A percentile compares a stretch with the other conserved stretches of the same genome.
phyloP scores from a whole-genome alignment of 2,888 invertebrate genomes.

The Tholera decimalis region DNA sequence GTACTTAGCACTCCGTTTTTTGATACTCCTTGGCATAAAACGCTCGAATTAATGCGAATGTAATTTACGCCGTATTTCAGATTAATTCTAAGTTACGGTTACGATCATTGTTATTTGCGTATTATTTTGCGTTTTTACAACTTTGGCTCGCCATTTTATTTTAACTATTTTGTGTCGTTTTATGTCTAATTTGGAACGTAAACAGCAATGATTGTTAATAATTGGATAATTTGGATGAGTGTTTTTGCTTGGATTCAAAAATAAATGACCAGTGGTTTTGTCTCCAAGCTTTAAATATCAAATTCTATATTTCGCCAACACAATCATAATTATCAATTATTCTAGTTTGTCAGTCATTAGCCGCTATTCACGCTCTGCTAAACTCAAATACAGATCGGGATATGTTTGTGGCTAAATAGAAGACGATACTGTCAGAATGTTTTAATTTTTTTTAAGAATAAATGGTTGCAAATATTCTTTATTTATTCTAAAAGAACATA shows the following conservation, averaged over 20 bases:
- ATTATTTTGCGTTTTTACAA: slow-evolving; percentile 30
- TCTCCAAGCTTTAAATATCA: too few species aligned
- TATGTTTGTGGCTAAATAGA: too few species aligned
- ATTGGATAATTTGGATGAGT: neutral
- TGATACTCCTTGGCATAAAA: slow-evolving; percentile 3
- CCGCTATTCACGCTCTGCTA: too few species aligned
- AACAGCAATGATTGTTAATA: neutral
- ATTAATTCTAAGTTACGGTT: slow-evolving; percentile 37
- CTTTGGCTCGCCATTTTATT: slow-evolving; percentile 26
- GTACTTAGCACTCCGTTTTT: too few species aligned
- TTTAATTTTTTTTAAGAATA: too few species aligned
- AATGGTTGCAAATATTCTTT: too few species aligned
- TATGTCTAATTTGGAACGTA: neutral
- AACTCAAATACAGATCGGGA: too few species aligned
- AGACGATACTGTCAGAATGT: too few species aligned
- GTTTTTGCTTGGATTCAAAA: slow-evolving; percentile 1
- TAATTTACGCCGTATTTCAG: slow-evolving; percentile 44
- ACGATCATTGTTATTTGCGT: slow-evolving; percentile 46
- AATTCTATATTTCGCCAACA: too few species aligned
- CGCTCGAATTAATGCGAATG: slow-evolving; percentile 37
- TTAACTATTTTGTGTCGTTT: neutral
- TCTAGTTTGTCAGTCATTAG: too few species aligned
- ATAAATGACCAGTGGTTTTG: neutral
- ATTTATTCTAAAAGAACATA: too few species aligned
- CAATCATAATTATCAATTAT: too few species aligned